phyloP scores from a whole-genome alignment of 2,888 invertebrate species.

The Malacosoma neustria region DNA sequence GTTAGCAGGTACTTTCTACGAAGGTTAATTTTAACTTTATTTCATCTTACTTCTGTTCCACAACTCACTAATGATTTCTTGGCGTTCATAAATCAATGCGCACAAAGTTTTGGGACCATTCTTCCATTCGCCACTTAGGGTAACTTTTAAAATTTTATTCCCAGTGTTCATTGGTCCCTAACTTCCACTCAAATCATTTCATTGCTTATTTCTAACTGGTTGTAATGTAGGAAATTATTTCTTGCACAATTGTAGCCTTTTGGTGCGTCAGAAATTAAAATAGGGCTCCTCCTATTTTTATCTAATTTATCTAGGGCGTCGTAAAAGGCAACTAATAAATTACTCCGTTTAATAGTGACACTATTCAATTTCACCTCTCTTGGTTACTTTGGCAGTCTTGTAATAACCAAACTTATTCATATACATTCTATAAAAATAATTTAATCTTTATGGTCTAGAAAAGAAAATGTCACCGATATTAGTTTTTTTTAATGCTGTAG shows the following conservation, averaged over 20 bases:
- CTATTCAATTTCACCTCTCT: too few species aligned
- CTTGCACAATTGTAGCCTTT: background rate
- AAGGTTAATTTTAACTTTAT: conserved; percentile 39
- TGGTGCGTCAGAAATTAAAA: too few species aligned
- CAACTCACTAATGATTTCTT: conserved; percentile 36
- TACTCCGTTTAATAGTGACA: too few species aligned
- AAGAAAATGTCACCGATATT: too few species aligned
- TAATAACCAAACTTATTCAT: too few species aligned
- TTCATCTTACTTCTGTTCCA: conserved; percentile 26
- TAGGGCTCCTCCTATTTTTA: too few species aligned
- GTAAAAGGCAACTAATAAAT: too few species aligned
- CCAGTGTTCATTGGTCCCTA: background rate
- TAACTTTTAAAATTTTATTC: conserved; percentile 19
- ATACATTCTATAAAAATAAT: too few species aligned
- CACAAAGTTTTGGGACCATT: conserved; percentile 25
- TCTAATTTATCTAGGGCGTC: too few species aligned
- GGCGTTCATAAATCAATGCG: conserved; percentile 37
- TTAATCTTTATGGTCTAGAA: too few species aligned
- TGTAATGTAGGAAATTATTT: background rate
- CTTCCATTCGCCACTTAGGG: conserved; percentile 22
- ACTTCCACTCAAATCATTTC: background rate
- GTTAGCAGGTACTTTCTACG: conserved; percentile 19
- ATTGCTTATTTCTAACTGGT: background rate
- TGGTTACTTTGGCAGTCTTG: too few species aligned
- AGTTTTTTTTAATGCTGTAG: too few species aligned